Evolutionary conservation across 1,140 invertebrate genomes (phyloP).

Genomic region (Wiebesia pumilae): DNA sequence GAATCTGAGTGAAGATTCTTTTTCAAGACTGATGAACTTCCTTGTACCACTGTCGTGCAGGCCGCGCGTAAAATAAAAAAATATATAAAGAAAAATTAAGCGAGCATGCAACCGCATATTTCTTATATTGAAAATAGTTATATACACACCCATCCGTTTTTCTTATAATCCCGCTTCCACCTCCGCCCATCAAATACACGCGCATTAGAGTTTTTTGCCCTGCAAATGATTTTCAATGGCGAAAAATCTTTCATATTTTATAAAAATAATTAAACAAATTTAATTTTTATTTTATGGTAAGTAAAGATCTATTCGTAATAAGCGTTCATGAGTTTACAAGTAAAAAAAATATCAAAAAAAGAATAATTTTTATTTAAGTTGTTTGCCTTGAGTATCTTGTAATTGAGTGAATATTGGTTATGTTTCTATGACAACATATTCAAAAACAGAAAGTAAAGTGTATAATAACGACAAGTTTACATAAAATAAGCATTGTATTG

Average conservation of each 20-base stretch:
- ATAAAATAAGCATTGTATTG: slow-evolving; percentile 25
- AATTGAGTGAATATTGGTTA: background rate
- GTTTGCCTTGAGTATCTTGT: background rate
- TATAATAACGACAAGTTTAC: background rate
- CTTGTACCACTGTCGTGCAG: slow-evolving; percentile 47
- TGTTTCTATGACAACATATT: slow-evolving; percentile 33
- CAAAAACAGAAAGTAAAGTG: slow-evolving; percentile 3
- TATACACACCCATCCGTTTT: background rate
- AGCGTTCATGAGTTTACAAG: background rate
- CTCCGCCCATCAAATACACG: background rate
- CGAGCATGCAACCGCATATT: background rate
- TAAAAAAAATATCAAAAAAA: background rate
- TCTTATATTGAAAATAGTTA: background rate
- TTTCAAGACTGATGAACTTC: slow-evolving; percentile 52
- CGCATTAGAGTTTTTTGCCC: background rate
- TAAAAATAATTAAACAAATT: no score
- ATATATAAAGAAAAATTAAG: slow-evolving; percentile 42
- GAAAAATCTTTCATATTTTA: background rate
- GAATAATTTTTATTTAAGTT: background rate
- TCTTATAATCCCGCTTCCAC: background rate
- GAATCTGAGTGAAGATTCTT: slow-evolving; percentile 43
- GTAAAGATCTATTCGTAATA: background rate
- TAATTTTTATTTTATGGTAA: no score
- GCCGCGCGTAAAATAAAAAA: slow-evolving; percentile 33
- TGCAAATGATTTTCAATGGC: background rate